Evolutionary conservation across 1,140 invertebrate species (phyloP), one percentile per base, ranked within the genome.

Genomic region (Holcopasites calliopsidis): DNA sequence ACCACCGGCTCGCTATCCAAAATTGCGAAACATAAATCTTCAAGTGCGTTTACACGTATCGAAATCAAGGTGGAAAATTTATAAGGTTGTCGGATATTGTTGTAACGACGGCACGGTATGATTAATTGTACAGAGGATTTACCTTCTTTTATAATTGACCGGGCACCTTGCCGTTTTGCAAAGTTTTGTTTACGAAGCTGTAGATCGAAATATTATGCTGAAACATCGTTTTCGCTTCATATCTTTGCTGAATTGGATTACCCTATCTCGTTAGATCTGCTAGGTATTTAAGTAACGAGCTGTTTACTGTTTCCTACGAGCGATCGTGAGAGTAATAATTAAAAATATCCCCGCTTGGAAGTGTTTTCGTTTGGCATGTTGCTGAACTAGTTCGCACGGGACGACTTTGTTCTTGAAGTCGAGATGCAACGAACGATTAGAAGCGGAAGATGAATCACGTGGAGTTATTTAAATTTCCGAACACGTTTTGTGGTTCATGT

Each of bases 21-120:
- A 66, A 68, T 83, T 80, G 61, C 26, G 50, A 80, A 82, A 80
- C 58, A 57, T 69, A 54, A 58, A 69, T 77, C 76, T 83, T 55
- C 28, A 79, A 79, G 65, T 76, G 69, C 60, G 44, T 68, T 75
- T 81, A 76, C 72, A 71, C 40, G 31, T 35, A 11, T 28, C 18
- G 21, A 7, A 31, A 31, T n/a, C 11, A 28, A 10, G 0, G 1
- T 2, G 13, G 47, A 42, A 82, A 55, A 76, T 74, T 40, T 70
- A 75, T 82, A 72, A 50, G 33, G 16, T 61, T 18, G n/a, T 38
- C 73, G 62, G 47, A 72, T 62, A 38, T 77, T 77, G 57, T 72
- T 26, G 0, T 31, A 23, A 21, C 10, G 16, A 2, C 23, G 35
- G 23, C 16, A 31, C n/a, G 7, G 7, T n/a, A 52, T 69, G 65